Percentiles rank a stretch among this genome's conserved stretches.
phyloP scores from a whole-genome alignment of 2,797 vertebrate genomes.

The Schizothorax lantsangensis region DNA sequence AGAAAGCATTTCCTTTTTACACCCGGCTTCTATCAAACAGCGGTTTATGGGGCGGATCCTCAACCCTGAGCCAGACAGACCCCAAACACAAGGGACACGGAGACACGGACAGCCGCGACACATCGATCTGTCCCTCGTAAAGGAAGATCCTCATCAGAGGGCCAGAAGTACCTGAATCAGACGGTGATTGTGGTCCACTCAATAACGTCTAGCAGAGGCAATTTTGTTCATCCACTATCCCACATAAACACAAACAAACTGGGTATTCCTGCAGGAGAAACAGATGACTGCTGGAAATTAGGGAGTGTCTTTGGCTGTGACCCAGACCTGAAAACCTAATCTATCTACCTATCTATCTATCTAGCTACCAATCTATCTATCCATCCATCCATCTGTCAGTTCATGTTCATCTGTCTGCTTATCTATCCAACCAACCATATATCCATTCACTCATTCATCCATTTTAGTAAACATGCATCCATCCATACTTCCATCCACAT shows the following conservation, averaged over 20 bases:
- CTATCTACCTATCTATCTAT: background rate
- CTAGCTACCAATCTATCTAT: background rate
- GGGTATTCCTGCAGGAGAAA: background rate
- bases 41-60: slow-evolving; percentile 31
- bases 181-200: slow-evolving; percentile 9
- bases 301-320: background rate
- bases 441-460: background rate
- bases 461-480: background rate
- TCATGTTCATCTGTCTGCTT: too few relatives aligned
- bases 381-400: background rate
- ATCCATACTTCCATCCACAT: too few relatives aligned
- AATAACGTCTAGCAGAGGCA: background rate
- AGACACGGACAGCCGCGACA: background rate
- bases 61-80: background rate
- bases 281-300: background rate
- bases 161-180: background rate
- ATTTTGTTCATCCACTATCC: slow-evolving; percentile 13
- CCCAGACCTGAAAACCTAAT: background rate
- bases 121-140: slow-evolving; percentile 23
- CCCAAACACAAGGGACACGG: background rate
- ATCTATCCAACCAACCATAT: background rate
- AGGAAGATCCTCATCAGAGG: slow-evolving; percentile 16
- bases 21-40: slow-evolving; percentile 25
- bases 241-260: background rate
- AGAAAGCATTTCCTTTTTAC: slow-evolving; percentile 46